A percentile compares a stretch with the other conserved stretches of the same genome.
Evolutionary conservation across 2,113 vertebrate genomes (phyloP).

Genomic region (Trogon surrucura): DNA sequence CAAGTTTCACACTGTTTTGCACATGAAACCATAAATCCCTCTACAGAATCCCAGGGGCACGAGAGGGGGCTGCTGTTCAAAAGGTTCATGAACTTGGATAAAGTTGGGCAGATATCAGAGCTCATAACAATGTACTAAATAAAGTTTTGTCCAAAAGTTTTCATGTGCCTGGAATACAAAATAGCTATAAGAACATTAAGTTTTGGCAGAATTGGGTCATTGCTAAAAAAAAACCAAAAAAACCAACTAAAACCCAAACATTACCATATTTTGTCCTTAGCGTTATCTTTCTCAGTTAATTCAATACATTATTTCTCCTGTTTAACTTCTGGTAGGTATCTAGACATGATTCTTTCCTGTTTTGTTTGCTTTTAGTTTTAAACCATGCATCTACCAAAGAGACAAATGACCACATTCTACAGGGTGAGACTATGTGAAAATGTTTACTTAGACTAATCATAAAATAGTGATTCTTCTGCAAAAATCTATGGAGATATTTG

Average conservation of each 20-base stretch:
- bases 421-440: not conserved
- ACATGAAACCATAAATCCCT: constrained; percentile 57
- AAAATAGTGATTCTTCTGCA: not conserved
- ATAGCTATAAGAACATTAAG: not conserved
- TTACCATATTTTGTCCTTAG: not conserved
- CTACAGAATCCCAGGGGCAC: constrained; percentile 20
- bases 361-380: not conserved
- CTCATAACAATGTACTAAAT: not conserved
- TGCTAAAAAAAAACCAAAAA: not conserved
- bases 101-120: constrained; percentile 6
- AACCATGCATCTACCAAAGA: not conserved
- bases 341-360: not conserved
- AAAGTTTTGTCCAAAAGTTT: not conserved
- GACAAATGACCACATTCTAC: not conserved
- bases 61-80: not conserved
- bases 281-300: not conserved
- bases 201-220: not conserved
- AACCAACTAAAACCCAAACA: not conserved
- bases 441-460: not conserved
- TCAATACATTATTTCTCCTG: not conserved
- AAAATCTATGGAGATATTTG: not conserved
- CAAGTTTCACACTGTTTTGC: constrained; percentile 63
- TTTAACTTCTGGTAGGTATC: not conserved
- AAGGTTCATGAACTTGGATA: constrained; percentile 63
- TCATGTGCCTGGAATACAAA: not conserved